Percentiles rank a stretch among this genome's conserved stretches.
Evolutionary conservation across 2,888 invertebrate species (phyloP).

Genomic region (Elmis aenea): DNA sequence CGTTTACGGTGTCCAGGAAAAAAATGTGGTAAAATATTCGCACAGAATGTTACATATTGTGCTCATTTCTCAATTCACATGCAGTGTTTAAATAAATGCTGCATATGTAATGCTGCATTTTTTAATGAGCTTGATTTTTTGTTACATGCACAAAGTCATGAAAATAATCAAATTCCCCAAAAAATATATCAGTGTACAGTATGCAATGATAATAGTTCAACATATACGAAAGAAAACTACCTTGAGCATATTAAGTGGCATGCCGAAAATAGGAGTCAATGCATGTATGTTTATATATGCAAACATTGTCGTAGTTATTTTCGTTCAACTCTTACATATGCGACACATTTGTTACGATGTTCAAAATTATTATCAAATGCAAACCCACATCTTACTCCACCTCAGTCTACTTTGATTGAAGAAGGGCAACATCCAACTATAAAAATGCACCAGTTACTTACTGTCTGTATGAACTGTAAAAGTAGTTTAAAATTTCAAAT

Average conservation of each 20-base stretch:
- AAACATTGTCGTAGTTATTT: conserved; percentile 40
- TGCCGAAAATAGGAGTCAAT: conserved; percentile 29
- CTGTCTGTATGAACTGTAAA: conserved; percentile 15
- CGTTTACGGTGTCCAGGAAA: conserved; percentile 38
- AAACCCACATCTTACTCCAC: conserved; percentile 1
- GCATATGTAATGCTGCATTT: conserved; percentile 46
- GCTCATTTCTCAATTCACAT: conserved; percentile 51
- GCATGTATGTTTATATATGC: conserved; percentile 41
- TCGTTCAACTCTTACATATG: conserved; percentile 36
- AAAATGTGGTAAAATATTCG: conserved; percentile 46
- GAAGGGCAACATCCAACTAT: not conserved
- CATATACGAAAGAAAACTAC: conserved; percentile 22
- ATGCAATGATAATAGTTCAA: conserved; percentile 25
- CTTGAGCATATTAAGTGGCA: conserved; percentile 36
- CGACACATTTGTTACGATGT: conserved; percentile 34
- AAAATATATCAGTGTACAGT: conserved; percentile 30
- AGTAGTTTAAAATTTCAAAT: conserved; percentile 14
- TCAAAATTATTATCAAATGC: conserved; percentile 17
- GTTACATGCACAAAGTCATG: conserved; percentile 41
- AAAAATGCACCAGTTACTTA: conserved; percentile 5
- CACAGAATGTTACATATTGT: conserved; percentile 47
- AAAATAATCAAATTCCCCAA: conserved; percentile 11
- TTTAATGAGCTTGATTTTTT: conserved; percentile 43
- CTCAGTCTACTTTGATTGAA: too few relatives aligned
- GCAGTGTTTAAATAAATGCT: conserved; percentile 42